Evolutionary conservation across 2,797 vertebrate genomes (phyloP).

Genomic region (Crypturellus tataupa): DNA sequence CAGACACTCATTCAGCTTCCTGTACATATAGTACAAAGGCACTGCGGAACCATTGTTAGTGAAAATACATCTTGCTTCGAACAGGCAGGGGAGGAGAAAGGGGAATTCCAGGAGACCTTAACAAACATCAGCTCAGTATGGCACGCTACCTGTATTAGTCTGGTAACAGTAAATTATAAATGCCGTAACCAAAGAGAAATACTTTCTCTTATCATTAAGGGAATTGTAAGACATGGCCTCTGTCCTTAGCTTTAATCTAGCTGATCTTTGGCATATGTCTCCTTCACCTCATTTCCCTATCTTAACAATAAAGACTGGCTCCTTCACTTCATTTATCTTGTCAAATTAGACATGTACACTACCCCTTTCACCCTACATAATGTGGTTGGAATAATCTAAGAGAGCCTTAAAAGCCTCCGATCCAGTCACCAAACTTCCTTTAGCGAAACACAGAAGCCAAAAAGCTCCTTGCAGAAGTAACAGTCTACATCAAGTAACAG

Average conservation of each 20-base stretch:
- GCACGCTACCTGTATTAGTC: conserved; percentile 13
- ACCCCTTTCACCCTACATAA: conserved; percentile 50
- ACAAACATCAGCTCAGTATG: not conserved
- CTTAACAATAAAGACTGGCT: conserved; percentile 58
- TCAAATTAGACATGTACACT: conserved; percentile 61
- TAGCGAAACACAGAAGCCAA: not conserved
- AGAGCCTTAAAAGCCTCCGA: not conserved
- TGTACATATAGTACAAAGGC: conserved; percentile 53
- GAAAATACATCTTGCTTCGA: conserved; percentile 45
- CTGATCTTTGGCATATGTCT: conserved; percentile 50
- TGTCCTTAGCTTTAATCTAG: not conserved
- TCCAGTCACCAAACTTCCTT: not conserved
- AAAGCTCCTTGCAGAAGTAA: not conserved
- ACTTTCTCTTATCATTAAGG: conserved; percentile 34
- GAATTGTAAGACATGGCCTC: conserved; percentile 30
- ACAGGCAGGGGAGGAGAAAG: not conserved
- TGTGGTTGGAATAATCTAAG: conserved; percentile 25
- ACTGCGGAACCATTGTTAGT: conserved; percentile 17
- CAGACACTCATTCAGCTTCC: conserved; percentile 68
- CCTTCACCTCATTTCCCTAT: conserved; percentile 55
- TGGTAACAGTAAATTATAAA: not conserved
- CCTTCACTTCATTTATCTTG: conserved; percentile 68
- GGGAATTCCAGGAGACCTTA: conserved; percentile 37
- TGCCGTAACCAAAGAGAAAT: conserved; percentile 2
- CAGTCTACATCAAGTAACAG: not conserved